Percentiles rank a stretch among this genome's conserved stretches.
Conservation (phyloP, 1,140 invertebrate species). For the Microvelia longipes region DNA sequence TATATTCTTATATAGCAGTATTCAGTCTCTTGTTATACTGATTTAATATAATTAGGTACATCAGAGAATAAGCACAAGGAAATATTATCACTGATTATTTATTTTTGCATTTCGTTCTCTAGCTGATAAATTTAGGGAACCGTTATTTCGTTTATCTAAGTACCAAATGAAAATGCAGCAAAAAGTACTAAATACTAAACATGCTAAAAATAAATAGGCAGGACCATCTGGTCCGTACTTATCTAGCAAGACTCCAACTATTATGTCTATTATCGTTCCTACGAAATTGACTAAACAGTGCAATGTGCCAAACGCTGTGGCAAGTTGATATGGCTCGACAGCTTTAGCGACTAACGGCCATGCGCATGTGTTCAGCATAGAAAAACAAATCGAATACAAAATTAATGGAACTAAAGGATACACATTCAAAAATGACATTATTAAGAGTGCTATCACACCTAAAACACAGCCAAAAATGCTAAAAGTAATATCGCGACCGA, state of each 20-base stretch:
- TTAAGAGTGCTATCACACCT: neutral
- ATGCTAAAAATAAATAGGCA: neutral
- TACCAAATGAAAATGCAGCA: neutral
- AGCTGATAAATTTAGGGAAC: neutral
- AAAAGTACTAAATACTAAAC: neutral
- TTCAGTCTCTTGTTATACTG: too few species aligned
- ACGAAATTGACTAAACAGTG: neutral
- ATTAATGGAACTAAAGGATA: neutral
- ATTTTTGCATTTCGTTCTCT: neutral
- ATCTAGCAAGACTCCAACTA: neutral
- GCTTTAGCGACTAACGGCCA: neutral
- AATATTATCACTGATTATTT: too few species aligned
- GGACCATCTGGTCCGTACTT: neutral
- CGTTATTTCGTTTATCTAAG: neutral
- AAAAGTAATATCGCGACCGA: neutral
- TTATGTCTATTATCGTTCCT: neutral
- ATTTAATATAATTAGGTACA: too few species aligned
- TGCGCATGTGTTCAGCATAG: neutral
- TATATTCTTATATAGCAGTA: too few species aligned
- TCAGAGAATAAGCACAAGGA: too few species aligned
- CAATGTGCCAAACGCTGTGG: neutral
- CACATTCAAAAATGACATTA: neutral
- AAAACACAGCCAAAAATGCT: neutral
- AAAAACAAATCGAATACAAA: neutral
- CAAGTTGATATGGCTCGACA: neutral